Base-by-base conservation (phyloP, 2,888 invertebrate genomes). In the Drosophila testacea region DNA sequence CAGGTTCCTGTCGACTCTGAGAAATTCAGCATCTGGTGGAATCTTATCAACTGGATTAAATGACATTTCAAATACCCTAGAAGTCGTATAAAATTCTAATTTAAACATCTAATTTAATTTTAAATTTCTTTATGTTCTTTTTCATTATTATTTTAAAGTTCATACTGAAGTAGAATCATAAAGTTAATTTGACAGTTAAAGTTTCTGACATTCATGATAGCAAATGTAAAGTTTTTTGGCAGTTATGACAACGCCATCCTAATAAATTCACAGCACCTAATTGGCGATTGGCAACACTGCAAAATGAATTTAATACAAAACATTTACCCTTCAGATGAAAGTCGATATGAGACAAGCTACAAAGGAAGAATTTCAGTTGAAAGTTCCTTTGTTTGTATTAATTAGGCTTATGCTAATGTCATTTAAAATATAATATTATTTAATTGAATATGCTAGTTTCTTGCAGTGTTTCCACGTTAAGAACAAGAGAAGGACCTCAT, bases 1-100 rank as follows among this genome's bases (percentile, higher is more conserved):
- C 30, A 5, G 7, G 11, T 55, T 42, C 9, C 22, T 54, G 13
- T 57, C 46, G 38, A n/a, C 47, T 30, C 13, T 41, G 52, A 13
- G 28, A 28, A 47, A 36, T 55, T 7, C 16, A 28, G 36, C 34
- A 38, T 27, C 39, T 39, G 38, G 4, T 13, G 6, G 13, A 32
- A 22, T 1, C 22, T 4, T 42, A 2, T n/a, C n/a, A 32, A 30
- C 16, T 28, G 13, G 1, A 52, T 28, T 13, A 1, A 5, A 22
- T 38, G 28, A 0, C 27, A 22, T 16, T 42, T 42, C 5, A 22
- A 54, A 55, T 42, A 9, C 9, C 6, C 39, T 30, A 30, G 30
- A 30, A 6, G 16, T 16, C 16, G 16, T 30, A 30, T 30, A 30
- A 30, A 30, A 30, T 30, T 6, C 6, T 5, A 30, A 30, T 30